A percentile compares a stretch with the other conserved stretches of the same genome.
phyloP scores from a whole-genome alignment of 2,888 invertebrate genomes.

The Drosophila helvetica region DNA sequence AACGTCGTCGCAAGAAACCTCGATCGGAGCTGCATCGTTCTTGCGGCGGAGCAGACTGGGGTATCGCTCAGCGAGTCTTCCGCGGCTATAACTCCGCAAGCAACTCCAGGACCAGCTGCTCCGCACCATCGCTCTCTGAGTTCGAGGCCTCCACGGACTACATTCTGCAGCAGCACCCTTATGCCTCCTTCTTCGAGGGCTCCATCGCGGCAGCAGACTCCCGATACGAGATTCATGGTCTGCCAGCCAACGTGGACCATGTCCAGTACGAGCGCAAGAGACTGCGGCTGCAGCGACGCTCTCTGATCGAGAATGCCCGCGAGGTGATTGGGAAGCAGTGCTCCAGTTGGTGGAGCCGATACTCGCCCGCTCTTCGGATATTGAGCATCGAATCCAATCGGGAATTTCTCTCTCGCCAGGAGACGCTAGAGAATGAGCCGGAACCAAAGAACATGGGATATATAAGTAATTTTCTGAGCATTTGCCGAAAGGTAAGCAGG shows the following conservation, averaged over 20 bases:
- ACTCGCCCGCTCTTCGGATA: slow-evolving; percentile 2
- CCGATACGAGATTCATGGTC: not conserved
- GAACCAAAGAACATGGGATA: not conserved
- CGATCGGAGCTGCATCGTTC: not conserved
- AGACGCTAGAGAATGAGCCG: not conserved
- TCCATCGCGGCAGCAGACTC: not conserved
- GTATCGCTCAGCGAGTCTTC: not conserved
- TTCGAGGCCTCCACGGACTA: slow-evolving; percentile 13
- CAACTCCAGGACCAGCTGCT: not conserved
- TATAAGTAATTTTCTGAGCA: not conserved
- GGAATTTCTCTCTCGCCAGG: not conserved
- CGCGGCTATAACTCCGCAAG: slow-evolving; percentile 1
- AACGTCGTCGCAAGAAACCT: too few relatives aligned
- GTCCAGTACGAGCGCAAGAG: not conserved
- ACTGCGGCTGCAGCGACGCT: slow-evolving; percentile 26
- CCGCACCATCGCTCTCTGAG: not conserved
- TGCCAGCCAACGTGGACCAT: not conserved
- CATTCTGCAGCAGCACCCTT: not conserved
- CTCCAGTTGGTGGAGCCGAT: slow-evolving; percentile 7
- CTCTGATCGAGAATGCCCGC: slow-evolving; percentile 44
- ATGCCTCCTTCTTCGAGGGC: too few relatives aligned
- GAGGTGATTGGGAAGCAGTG: slow-evolving; percentile 11
- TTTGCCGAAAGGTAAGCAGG: not conserved
- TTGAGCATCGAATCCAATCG: not conserved
- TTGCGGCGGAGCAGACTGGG: not conserved